Base-by-base conservation (phyloP, 1,140 invertebrate genomes). In the Drosophila jambulina region DNA sequence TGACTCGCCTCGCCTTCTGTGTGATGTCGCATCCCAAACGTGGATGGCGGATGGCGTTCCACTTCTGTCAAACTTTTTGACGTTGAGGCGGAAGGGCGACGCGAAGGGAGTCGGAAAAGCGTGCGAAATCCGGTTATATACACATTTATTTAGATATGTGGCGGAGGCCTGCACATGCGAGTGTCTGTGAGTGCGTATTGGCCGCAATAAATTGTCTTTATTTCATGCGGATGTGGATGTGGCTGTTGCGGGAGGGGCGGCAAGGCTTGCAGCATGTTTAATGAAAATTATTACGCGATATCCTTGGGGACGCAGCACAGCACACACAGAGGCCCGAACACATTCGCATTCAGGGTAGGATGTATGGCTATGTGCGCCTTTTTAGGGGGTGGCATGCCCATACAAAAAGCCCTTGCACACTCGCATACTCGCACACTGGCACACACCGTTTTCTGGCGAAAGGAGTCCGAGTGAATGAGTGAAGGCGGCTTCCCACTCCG, bases 51-150 rank as follows among this genome's bases (percentile, higher is more conserved):
- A 75, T 85, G 82, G 74, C 75, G 82, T 67, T 86, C 82, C 78
- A 86, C 38, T 86, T 86, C 61, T 86, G 82, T 86, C 82, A 86
- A 86, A 86, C 75, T 86, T 86, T 86, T 85, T 84, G 82, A 86
- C 79, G 82, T 86, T 43, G 46, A 42, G 69, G 51, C 69, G 57
- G 67, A 34, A 23, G 65, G 46, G 75, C 54, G 56, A 62, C 51
- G 53, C 42, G 48, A 49, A 60, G 45, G 29, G 34, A 76, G 70
- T 51, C 49, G 64, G 58, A 84, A 58, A 69, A 74, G 72, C 82
- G 68, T 83, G 53, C 78, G 62, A 67, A 83, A 81, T 77, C 61
- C 57, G 58, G 61, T 74, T 53, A 58, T 51, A 49, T 56, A 65
- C 49, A 75, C 56, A 53, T 57, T 54, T 61, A 78, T 57, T 59